Conservation (phyloP, 2,797 vertebrate species). For the Pseudomugil gertrudae region DNA sequence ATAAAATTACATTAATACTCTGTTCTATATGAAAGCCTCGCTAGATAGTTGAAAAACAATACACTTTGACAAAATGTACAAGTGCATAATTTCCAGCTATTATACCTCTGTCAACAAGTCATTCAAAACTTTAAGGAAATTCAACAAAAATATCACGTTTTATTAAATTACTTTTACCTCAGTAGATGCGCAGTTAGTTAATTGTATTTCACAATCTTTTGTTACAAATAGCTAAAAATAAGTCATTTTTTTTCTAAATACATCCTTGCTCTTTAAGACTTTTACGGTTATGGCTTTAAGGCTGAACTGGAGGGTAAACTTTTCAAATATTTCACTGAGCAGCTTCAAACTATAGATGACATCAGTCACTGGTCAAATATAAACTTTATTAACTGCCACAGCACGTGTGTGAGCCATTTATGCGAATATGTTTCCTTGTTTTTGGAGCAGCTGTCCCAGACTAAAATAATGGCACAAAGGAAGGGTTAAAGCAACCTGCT, state of each 20-base stretch:
- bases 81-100: conserved; percentile 8
- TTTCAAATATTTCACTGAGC: conserved; percentile 10
- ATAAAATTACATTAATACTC: conserved; percentile 6
- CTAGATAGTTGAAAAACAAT: too few relatives aligned
- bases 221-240: conserved; percentile 12
- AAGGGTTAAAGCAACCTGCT: conserved; percentile 60
- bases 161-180: conserved; percentile 8
- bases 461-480: background rate
- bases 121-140: conserved; percentile 2
- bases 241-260: background rate
- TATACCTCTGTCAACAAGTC: conserved; percentile 8
- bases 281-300: conserved; percentile 6
- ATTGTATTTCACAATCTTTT: conserved; percentile 9
- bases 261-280: background rate
- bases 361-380: conserved; percentile 22
- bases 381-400: conserved; percentile 30
- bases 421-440: conserved; percentile 44
- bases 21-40: background rate
- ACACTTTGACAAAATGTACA: too few relatives aligned
- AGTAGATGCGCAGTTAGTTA: conserved; percentile 10
- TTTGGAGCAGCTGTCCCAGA: conserved; percentile 22
- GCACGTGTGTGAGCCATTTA: conserved; percentile 5
- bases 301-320: conserved; percentile 3
- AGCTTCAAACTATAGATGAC: conserved; percentile 17
- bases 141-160: conserved; percentile 18